Evolutionary conservation across 1,140 invertebrate species (phyloP).

Genomic region (Dufourea novaeangliae): DNA sequence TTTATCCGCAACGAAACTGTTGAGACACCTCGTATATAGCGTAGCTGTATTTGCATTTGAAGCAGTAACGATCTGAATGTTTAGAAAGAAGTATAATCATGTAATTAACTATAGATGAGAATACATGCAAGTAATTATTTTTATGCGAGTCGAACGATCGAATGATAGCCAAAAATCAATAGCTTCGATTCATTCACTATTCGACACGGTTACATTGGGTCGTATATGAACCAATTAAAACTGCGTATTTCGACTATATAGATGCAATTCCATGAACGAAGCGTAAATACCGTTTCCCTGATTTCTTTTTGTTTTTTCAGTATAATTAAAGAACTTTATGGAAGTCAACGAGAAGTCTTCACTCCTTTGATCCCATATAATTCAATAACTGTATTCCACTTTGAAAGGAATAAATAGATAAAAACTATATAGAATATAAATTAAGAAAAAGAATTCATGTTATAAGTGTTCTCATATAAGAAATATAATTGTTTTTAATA

Average conservation of each 20-base stretch:
- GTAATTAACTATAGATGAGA: slow-evolving; percentile 48
- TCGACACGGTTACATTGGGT: slow-evolving; percentile 7
- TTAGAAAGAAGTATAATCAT: slow-evolving; percentile 51
- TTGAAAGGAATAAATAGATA: background rate
- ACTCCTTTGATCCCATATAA: too few relatives aligned
- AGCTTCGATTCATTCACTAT: slow-evolving; percentile 35
- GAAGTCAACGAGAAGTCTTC: slow-evolving; percentile 22
- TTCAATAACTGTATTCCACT: background rate
- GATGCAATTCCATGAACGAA: slow-evolving; percentile 5
- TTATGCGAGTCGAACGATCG: slow-evolving; percentile 34
- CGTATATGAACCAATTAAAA: slow-evolving; percentile 5
- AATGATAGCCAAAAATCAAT: slow-evolving; percentile 26
- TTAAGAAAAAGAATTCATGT: background rate
- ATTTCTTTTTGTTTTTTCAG: background rate
- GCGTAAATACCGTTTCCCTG: slow-evolving; percentile 7
- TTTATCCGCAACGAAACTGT: background rate
- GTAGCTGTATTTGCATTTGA: slow-evolving; percentile 47
- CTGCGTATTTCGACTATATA: slow-evolving; percentile 17
- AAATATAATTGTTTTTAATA: background rate
- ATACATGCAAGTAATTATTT: slow-evolving; percentile 49
- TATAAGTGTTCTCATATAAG: background rate
- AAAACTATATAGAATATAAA: background rate
- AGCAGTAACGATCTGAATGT: slow-evolving; percentile 51
- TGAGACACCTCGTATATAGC: slow-evolving; percentile 37
- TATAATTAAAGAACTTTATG: background rate